These are phyloP conservation scores for Dryomyza anilis DNA, from an alignment of 2,888 invertebrate species.

Conservation along the genomic window DNA sequence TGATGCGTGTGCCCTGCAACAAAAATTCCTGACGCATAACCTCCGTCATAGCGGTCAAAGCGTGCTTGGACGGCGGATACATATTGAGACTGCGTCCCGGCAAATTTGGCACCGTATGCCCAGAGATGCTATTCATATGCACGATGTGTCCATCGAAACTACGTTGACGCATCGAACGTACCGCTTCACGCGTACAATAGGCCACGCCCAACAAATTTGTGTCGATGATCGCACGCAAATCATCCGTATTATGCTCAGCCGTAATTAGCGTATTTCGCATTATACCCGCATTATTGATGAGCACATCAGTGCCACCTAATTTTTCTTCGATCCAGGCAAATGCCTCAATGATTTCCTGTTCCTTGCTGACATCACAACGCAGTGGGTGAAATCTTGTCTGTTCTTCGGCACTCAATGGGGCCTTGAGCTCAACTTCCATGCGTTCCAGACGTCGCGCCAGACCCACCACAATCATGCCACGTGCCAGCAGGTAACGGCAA, in stretches of 20 bases:
- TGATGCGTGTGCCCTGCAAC: constrained; percentile 41
- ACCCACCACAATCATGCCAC: constrained; percentile 65
- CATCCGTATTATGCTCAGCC: constrained; percentile 38
- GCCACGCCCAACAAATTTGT: constrained; percentile 61
- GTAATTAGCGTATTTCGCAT: constrained; percentile 19
- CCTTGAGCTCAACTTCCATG: constrained; percentile 49
- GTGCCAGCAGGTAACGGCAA: constrained; percentile 57
- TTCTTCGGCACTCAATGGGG: constrained; percentile 37
- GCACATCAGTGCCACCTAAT: constrained; percentile 65
- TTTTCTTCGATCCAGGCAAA: constrained; percentile 63
- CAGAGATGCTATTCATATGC: constrained; percentile 57
- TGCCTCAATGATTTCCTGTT: constrained; percentile 63
- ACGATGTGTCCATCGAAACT: constrained; percentile 63
- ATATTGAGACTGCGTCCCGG: constrained; percentile 45
- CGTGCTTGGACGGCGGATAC: constrained; percentile 52
- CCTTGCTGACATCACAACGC: constrained; percentile 64
- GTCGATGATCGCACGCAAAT: constrained; percentile 54
- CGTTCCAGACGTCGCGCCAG: constrained; percentile 62
- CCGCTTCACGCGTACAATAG: constrained; percentile 61
- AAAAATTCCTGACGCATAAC: constrained; percentile 50
- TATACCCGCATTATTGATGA: constrained; percentile 66
- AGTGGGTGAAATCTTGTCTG: constrained; percentile 54
- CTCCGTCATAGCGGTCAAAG: constrained; percentile 51
- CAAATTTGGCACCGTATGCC: constrained; percentile 44
- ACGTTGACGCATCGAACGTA: constrained; percentile 60